Evolutionary conservation across 2,888 invertebrate genomes (phyloP).

Genomic region (Thera obeliscata): DNA sequence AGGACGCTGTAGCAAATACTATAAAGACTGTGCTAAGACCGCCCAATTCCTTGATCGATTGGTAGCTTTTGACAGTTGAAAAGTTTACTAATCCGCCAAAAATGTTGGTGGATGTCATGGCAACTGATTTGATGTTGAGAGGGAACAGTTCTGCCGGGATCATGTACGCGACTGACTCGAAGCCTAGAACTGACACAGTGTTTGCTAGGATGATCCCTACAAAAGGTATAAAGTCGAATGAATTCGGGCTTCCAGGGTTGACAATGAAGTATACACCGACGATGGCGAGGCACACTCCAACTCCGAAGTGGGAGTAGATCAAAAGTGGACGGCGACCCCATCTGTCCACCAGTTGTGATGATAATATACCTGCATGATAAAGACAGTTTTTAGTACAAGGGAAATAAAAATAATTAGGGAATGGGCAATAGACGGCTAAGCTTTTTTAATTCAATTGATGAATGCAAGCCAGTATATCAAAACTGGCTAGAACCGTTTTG

Average conservation of each 20-base stretch:
- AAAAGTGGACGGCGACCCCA: slow-evolving; percentile 78
- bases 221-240: slow-evolving; percentile 64
- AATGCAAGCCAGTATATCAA: too few species aligned
- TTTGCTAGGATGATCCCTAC: slow-evolving; percentile 66
- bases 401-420: too few species aligned
- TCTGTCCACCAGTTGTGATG: slow-evolving; percentile 63
- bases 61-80: slow-evolving; percentile 76
- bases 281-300: slow-evolving; percentile 48
- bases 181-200: slow-evolving; percentile 66
- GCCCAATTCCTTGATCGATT: slow-evolving; percentile 67
- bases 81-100: slow-evolving; percentile 76
- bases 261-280: slow-evolving; percentile 69
- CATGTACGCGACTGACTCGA: slow-evolving; percentile 74
- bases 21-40: slow-evolving; percentile 80
- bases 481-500: too few species aligned
- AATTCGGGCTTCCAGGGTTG: slow-evolving; percentile 42
- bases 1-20: slow-evolving; percentile 69
- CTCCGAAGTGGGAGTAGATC: slow-evolving; percentile 66
- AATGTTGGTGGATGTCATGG: slow-evolving; percentile 74
- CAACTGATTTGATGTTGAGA: slow-evolving; percentile 81
- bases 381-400: not conserved
- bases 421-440: too few species aligned
- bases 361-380: slow-evolving; percentile 62
- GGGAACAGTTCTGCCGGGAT: slow-evolving; percentile 84
- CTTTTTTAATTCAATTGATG: too few species aligned